Conservation (phyloP, 1,140 invertebrate species). For the Procambarus clarkii region DNA sequence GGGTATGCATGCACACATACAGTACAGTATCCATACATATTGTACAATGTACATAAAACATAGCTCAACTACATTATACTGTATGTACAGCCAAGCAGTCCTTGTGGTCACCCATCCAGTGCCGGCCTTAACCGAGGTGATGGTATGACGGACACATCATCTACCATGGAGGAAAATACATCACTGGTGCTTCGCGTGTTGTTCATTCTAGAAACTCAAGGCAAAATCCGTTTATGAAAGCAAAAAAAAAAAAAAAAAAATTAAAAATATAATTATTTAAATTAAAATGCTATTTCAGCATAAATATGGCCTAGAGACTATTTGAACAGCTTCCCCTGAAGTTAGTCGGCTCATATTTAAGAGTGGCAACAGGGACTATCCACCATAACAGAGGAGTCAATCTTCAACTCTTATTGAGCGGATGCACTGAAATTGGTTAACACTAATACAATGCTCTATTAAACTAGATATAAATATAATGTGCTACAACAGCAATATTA, state of each 20-base stretch:
- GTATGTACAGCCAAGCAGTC: no score
- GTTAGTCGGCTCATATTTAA: neutral
- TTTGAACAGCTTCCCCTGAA: conserved; percentile 13
- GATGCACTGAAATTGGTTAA: neutral
- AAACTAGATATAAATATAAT: neutral
- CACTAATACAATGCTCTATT: neutral
- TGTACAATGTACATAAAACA: no score
- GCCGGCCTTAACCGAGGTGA: no score
- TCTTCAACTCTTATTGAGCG: neutral
- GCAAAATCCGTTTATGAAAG: neutral
- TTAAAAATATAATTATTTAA: neutral
- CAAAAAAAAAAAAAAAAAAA: no score
- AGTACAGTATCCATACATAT: no score
- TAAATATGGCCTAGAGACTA: conserved; percentile 7
- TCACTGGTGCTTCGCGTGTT: no score
- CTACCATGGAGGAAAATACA: no score
- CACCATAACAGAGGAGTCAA: neutral
- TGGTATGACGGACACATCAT: no score
- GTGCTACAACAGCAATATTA: neutral
- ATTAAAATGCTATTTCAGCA: neutral
- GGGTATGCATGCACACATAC: no score
- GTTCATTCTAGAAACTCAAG: neutral
- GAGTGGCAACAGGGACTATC: neutral
- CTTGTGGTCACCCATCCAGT: no score
- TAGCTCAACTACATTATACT: no score